Evolutionary conservation across 1,140 invertebrate genomes (phyloP), one percentile per base, ranked within the genome.

Genomic region (Apis laboriosa): DNA sequence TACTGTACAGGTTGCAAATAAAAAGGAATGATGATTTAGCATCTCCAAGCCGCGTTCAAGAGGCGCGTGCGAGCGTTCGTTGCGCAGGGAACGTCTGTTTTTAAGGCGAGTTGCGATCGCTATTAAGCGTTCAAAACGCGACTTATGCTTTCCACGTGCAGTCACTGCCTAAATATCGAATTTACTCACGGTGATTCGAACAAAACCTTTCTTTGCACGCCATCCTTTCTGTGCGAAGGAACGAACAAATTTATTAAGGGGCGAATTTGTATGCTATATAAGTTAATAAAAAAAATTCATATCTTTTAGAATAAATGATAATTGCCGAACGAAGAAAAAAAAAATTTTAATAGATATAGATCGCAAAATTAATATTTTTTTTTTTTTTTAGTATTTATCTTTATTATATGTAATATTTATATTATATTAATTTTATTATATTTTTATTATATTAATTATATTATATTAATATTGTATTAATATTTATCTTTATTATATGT

Each of bases 81-180:
- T 75, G 67, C 56, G 49, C 55, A 56, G 34, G 21, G 56, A 77
- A 71, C 28, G 58, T 78, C 66, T 64, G 76, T 71, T 78, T 78
- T 83, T 78, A 78, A 77, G 61, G 61, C 66, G 43, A 55, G 34
- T n/a, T 58, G 60, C 79, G 72, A 70, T 66, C 79, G 58, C 66
- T 43, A 63, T 66, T 80, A 76, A 75, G 19, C 71, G 67, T 72
- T 58, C 28, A 28, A 76, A 56, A 15, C 43, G 61, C 64, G 74
- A 79, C 53, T 86, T 86, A 86, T 83, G 72, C 66, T 73, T 84
- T 83, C 79, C 82, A 84, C 56, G 81, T 86, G 81, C 70, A 15
- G 63, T 64, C 74, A 76, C 64, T 43, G 60, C 51, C 77, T 74
- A 80, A 80, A 80, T 80, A 74, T 66, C 70, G 51, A 75, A 80